Evolutionary conservation across 1,140 invertebrate genomes (phyloP), one percentile per base, ranked within the genome.

Genomic region (Vanessa atalanta): DNA sequence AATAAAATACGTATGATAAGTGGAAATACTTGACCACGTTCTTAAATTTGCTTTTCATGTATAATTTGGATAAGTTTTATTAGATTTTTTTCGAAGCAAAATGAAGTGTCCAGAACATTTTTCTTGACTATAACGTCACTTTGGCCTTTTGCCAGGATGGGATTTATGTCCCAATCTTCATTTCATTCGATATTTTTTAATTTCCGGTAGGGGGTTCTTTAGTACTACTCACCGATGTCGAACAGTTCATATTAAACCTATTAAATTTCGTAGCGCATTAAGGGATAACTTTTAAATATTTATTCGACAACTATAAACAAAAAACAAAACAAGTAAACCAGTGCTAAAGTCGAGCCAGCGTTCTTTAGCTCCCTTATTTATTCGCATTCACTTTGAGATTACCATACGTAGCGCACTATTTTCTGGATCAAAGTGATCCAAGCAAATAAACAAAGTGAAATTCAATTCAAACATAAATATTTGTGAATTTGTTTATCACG

Each of bases 141-240:
- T 78, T 78, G 80, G 80, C 78, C 65, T 72, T 43, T 53, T 70
- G 75, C 80, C 80, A 82, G 78, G 66, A 60, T 70, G 66, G 77
- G 77, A 75, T 80, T 82, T 79, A 79, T 75, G 73, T 70, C 65
- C 64, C 72, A 73, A 79, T 75, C 69, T 68, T 75, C 76, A 77
- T 76, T 81, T 79, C 74, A 72, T 55, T 75, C 65, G 75, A 79
- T 78, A 78, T 78, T 82, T 78, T 76, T 76, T 76, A 76, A 76
- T 77, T 77, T 79, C 74, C 75, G 63, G 70, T 70, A 50, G 31
- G 61, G 63, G 63, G 67, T 37, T 70, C 69, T 47, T 43, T 68
- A 53, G 57, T 68, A 73, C 23, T 6, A 20, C 12, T 31, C 55
- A 66, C 55, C 43, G 50, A 74, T 51, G 48, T 53, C 37, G 13